phyloP scores from a whole-genome alignment of 2,797 vertebrate species.

The Hirundo rustica region DNA sequence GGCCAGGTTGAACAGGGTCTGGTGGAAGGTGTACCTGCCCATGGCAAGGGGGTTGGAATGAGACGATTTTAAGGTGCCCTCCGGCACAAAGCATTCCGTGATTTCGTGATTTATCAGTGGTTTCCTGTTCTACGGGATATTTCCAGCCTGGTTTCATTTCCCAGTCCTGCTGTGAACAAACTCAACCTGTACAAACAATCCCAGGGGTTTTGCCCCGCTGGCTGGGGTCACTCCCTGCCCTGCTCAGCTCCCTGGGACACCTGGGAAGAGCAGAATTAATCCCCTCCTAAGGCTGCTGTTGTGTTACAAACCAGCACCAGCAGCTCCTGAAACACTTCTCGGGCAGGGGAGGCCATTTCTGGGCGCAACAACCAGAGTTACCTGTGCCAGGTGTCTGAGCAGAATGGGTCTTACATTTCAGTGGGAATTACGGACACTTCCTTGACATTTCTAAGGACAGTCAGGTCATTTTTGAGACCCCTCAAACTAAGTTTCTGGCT shows the following conservation, averaged over 20 bases:
- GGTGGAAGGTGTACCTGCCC: background rate
- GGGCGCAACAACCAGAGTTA: background rate
- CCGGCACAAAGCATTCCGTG: background rate
- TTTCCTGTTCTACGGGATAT: background rate
- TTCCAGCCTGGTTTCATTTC: background rate
- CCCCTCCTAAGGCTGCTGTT: background rate
- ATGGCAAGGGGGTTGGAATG: background rate
- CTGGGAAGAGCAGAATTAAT: background rate
- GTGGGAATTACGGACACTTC: background rate
- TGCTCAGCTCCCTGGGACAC: background rate
- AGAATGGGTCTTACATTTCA: background rate
- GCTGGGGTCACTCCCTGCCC: background rate
- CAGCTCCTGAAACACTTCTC: background rate
- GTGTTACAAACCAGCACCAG: background rate
- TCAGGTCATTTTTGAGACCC: background rate
- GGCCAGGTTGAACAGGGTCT: rapidly evolving
- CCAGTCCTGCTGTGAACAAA: background rate
- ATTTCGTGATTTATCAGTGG: background rate
- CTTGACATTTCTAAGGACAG: background rate
- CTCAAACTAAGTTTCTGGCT: background rate
- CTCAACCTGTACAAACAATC: background rate
- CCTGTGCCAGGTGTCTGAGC: background rate
- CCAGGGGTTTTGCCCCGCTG: background rate
- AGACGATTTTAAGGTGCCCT: background rate
- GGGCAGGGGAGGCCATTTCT: background rate